Percentiles rank a stretch among this genome's conserved stretches.
Evolutionary conservation across 2,113 vertebrate species (phyloP).

Genomic region (Paralichthys olivaceus): DNA sequence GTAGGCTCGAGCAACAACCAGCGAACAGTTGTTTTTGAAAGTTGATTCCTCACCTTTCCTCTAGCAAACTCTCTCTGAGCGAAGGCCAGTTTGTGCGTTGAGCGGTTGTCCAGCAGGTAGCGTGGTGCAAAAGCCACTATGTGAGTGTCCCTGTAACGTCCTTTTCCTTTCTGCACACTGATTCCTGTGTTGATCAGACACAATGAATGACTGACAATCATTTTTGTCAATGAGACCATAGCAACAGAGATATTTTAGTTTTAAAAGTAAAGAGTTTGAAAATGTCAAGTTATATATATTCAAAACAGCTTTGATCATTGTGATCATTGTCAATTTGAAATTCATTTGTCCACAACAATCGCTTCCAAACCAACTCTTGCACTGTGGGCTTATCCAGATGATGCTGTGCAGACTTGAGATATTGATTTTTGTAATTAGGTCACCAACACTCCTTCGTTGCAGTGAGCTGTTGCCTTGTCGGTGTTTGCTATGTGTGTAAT

Average conservation of each 20-base stretch:
- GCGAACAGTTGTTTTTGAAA: not conserved
- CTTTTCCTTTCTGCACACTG: slow-evolving; percentile 94
- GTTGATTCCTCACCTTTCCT: slow-evolving; percentile 87
- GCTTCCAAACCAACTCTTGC: not conserved
- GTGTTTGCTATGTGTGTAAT: too few relatives aligned
- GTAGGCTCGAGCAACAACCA: not conserved
- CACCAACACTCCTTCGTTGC: too few relatives aligned
- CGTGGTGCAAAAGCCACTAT: slow-evolving; percentile 97
- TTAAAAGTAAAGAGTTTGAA: too few relatives aligned
- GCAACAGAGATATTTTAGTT: not conserved
- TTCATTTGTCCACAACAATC: not conserved
- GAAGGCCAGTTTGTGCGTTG: slow-evolving; percentile 92
- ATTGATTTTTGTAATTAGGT: not conserved
- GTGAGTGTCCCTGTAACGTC: slow-evolving; percentile 93
- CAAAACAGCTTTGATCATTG: too few relatives aligned
- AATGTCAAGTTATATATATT: too few relatives aligned
- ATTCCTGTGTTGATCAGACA: slow-evolving; percentile 84
- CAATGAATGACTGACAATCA: not conserved
- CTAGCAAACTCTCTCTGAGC: slow-evolving; percentile 95
- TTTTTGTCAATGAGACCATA: not conserved
- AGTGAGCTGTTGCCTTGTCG: too few relatives aligned
- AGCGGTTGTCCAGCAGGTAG: slow-evolving; percentile 95
- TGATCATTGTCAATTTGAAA: not conserved
- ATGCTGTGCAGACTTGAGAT: not conserved
- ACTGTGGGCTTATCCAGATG: too few relatives aligned